These are phyloP conservation scores for Polyergus mexicanus DNA, from an alignment of 1,140 invertebrate species.

Conservation along the genomic window DNA sequence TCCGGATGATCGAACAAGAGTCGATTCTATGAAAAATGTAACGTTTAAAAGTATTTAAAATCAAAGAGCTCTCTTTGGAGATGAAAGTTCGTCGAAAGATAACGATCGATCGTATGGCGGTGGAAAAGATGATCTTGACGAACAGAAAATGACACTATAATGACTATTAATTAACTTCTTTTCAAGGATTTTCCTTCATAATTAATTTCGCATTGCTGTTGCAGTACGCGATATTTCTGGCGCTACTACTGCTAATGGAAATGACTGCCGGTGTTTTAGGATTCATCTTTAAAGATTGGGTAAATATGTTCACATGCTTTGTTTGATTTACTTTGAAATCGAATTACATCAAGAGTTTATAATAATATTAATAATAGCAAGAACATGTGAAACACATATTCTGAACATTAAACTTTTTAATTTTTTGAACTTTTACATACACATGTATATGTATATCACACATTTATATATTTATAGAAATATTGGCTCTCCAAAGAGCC, in stretches of 20 bases:
- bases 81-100: neutral
- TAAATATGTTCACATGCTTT: conserved; percentile 83
- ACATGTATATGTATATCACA: neutral
- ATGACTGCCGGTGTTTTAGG: conserved; percentile 96
- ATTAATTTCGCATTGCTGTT: conserved; percentile 80
- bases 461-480: neutral
- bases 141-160: neutral
- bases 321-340: conserved; percentile 21
- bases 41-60: conserved; percentile 42
- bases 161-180: conserved; percentile 2
- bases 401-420: neutral
- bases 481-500: neutral
- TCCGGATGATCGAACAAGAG: conserved; percentile 34
- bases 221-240: conserved; percentile 97
- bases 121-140: neutral
- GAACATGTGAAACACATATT: neutral
- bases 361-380: neutral
- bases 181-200: neutral
- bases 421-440: too few relatives aligned
- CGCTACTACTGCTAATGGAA: conserved; percentile 95
- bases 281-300: conserved; percentile 99
- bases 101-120: neutral
- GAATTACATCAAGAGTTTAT: neutral
- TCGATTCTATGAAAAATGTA: conserved; percentile 39
- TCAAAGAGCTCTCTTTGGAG: conserved; percentile 16